Base-by-base conservation (phyloP, 2,888 invertebrate genomes). In the Rutpela maculata region DNA sequence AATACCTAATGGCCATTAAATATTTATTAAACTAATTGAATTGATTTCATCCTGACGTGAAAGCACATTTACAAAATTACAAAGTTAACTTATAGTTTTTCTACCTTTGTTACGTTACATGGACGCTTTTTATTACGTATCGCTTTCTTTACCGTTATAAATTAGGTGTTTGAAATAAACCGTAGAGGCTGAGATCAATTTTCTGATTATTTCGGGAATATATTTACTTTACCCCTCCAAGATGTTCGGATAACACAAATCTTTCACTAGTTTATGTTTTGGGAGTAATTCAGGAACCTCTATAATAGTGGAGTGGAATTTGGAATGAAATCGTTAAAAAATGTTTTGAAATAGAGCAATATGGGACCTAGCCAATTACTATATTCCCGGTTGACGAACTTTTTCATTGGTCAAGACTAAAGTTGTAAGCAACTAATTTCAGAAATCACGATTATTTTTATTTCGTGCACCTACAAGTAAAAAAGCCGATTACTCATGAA, bases 1-100 rank as follows among this genome's bases (percentile, higher is more conserved):
- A 83, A 84, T 83, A 82, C 81, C 83, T 81, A 84, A 84, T 83
- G 82, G 81, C 81, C 83, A 83, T 85, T 84, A 86, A 86, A 85
- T 86, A 86, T 86, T 85, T 86, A 86, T 82, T 80, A 83, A 80
- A 81, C 80, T 82, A 85, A 85, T 85, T 85, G 83, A 83, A 84
- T 85, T 84, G 80, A 83, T 81, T 81, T 72, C 63, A 38, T 18
- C 72, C 72, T 17, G 60, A 18, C 17, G 60, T 22, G n/a, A 43
- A 26, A 72, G 31, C 19, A 50, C 72, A 72, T 63, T 72, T 55
- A 72, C 43, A 50, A 62, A 72, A 72, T 72, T 72, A 63, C 72
- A 38, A 63, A 26, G 22, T 43, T 43, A 22, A 50, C 71, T 43
- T 11, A 50, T 55, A 63, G 7, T 63, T 55, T 62, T 50, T 62